These are phyloP conservation scores for Argentina silus DNA, from an alignment of 2,797 vertebrate genomes.

Conservation along the genomic window DNA sequence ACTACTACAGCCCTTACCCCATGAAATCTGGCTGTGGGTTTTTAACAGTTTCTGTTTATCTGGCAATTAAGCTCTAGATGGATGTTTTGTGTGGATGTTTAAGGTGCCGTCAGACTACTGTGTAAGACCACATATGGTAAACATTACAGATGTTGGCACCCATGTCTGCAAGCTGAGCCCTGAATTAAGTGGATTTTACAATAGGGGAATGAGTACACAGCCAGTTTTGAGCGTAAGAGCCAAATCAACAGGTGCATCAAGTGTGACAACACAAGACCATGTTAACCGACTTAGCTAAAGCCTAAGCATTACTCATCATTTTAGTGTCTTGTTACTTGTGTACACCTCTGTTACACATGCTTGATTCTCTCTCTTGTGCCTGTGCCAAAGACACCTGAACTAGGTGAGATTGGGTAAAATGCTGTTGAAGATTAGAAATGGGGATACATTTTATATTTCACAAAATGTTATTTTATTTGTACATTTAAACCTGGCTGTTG, in stretches of 20 bases:
- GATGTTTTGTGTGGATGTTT: neutral
- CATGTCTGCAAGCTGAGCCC: neutral
- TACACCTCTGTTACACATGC: too few species aligned
- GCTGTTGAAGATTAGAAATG: too few species aligned
- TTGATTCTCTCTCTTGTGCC: too few species aligned
- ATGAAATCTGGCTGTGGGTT: neutral
- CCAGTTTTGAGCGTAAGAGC: neutral
- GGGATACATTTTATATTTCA: too few species aligned
- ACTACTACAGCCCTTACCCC: neutral
- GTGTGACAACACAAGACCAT: neutral
- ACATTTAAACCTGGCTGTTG: too few species aligned
- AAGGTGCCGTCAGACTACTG: neutral
- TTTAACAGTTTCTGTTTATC: slow-evolving; percentile 6
- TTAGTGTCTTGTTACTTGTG: too few species aligned
- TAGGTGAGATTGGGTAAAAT: too few species aligned
- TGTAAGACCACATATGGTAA: slow-evolving; percentile 4
- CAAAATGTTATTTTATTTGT: too few species aligned
- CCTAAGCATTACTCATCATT: too few species aligned
- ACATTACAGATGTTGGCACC: slow-evolving; percentile 9
- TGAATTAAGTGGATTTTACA: slow-evolving; percentile 8
- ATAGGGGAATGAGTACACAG: slow-evolving; percentile 11
- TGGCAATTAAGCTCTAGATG: neutral
- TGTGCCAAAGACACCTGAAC: too few species aligned
- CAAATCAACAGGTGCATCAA: slow-evolving; percentile 8
- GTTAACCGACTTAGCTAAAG: too few species aligned